These are phyloP conservation scores for Parapsyche elsis DNA, from an alignment of 1,140 invertebrate genomes.

Conservation along the genomic window DNA sequence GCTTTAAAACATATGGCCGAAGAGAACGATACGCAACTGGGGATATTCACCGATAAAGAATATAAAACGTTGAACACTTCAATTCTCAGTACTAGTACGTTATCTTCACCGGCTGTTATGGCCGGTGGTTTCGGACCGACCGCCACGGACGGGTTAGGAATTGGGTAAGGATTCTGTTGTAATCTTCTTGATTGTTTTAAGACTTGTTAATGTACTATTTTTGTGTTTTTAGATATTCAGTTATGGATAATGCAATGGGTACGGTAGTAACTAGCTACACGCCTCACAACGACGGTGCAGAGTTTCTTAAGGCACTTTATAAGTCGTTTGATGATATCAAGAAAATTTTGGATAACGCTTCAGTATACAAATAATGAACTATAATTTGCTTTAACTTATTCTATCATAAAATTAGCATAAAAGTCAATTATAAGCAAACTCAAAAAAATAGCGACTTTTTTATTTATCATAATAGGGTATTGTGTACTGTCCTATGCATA, in stretches of 20 bases:
- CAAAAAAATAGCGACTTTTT: too few species aligned
- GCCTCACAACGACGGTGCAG: constrained; percentile 73
- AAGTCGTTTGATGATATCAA: constrained; percentile 76
- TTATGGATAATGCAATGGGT: constrained; percentile 81
- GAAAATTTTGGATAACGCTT: constrained; percentile 54
- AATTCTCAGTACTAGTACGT: constrained; percentile 94
- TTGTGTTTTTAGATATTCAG: constrained; percentile 73
- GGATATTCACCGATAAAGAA: constrained; percentile 82
- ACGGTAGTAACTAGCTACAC: constrained; percentile 83
- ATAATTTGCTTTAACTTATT: too few species aligned
- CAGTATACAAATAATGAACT: constrained; percentile 19
- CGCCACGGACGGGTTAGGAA: constrained; percentile 88
- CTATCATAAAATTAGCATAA: too few species aligned
- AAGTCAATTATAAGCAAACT: too few species aligned
- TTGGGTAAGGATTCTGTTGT: constrained; percentile 72
- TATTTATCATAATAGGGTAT: too few species aligned
- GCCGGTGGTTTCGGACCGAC: constrained; percentile 96
- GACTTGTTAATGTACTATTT: constrained; percentile 18
- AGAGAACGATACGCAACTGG: constrained; percentile 70
- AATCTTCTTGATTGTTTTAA: too few species aligned
- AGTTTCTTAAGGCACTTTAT: constrained; percentile 77
- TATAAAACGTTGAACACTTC: constrained; percentile 89
- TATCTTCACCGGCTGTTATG: constrained; percentile 87
- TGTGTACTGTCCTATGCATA: too few species aligned
- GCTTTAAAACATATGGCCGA: constrained; percentile 80